Evolutionary conservation across 2,113 vertebrate genomes (phyloP).

Genomic region (Chlorodrepanis virens): DNA sequence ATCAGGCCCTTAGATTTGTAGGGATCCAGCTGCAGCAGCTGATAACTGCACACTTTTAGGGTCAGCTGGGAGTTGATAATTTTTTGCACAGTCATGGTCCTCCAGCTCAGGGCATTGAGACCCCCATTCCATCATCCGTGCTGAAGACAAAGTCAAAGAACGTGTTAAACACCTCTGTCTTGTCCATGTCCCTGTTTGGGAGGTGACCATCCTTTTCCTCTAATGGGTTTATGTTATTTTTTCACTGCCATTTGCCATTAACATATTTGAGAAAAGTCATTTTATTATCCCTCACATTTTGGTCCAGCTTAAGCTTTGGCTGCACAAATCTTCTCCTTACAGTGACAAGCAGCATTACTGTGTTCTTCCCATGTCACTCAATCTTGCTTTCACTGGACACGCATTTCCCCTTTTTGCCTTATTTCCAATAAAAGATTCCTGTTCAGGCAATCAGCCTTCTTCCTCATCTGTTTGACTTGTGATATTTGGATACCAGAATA

Average conservation of each 20-base stretch:
- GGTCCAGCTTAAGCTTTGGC: neutral
- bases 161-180: neutral
- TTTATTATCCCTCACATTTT: neutral
- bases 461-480: neutral
- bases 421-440: neutral
- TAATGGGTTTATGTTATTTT: neutral
- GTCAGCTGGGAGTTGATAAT: rapidly evolving
- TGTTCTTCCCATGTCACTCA: neutral
- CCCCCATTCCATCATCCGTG: rapidly evolving
- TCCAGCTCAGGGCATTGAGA: neutral
- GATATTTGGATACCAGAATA: neutral
- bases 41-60: neutral
- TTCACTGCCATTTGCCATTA: neutral
- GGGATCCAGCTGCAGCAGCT: neutral
- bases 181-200: neutral
- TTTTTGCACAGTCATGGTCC: neutral
- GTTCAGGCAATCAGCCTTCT: no score
- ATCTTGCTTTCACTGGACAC: neutral
- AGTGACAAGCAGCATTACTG: neutral
- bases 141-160: neutral
- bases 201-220: neutral
- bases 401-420: neutral
- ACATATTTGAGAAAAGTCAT: neutral
- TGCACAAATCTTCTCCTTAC: neutral
- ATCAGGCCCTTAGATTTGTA: neutral